Percentiles rank a stretch among this genome's conserved stretches.
phyloP scores from a whole-genome alignment of 2,113 vertebrate species.

The Sinocyclocheilus anophthalmus region DNA sequence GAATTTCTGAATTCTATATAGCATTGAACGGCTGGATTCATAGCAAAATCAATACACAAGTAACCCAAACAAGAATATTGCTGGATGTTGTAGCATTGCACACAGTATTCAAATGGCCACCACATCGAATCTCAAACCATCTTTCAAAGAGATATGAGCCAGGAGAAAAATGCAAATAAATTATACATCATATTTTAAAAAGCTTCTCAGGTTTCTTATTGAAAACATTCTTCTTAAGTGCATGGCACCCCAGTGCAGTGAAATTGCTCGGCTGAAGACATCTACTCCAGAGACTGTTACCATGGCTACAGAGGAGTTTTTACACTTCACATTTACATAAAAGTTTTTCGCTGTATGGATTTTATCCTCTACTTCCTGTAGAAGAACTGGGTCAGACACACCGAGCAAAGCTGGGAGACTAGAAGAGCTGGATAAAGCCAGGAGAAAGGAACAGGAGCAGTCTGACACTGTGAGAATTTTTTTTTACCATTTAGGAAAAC shows the following conservation, averaged over 20 bases:
- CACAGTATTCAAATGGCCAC: conserved; percentile 34
- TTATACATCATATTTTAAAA: conserved; percentile 79
- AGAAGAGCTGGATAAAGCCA: background rate
- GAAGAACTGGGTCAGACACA: conserved; percentile 70
- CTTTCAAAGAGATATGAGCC: conserved; percentile 66
- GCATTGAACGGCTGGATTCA: background rate
- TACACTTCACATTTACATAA: conserved; percentile 67
- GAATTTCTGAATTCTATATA: background rate
- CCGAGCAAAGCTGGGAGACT: conserved; percentile 1
- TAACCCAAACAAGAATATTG: background rate
- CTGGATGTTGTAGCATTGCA: background rate
- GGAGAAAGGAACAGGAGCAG: background rate
- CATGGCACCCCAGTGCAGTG: conserved; percentile 59
- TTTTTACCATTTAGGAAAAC: too few species aligned
- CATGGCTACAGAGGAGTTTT: conserved; percentile 65
- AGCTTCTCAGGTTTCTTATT: conserved; percentile 74
- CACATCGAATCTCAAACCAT: conserved; percentile 66
- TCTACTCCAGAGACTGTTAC: conserved; percentile 70
- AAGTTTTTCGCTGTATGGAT: conserved; percentile 51
- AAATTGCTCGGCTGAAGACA: conserved; percentile 58
- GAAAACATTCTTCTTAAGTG: conserved; percentile 74
- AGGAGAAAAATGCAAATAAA: conserved; percentile 81
- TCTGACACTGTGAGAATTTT: too few species aligned
- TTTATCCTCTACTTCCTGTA: conserved; percentile 47
- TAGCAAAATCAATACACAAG: background rate